Evolutionary conservation across 2,888 invertebrate species (phyloP), one percentile per base, ranked within the genome.

Genomic region (Resseliella maxima): DNA sequence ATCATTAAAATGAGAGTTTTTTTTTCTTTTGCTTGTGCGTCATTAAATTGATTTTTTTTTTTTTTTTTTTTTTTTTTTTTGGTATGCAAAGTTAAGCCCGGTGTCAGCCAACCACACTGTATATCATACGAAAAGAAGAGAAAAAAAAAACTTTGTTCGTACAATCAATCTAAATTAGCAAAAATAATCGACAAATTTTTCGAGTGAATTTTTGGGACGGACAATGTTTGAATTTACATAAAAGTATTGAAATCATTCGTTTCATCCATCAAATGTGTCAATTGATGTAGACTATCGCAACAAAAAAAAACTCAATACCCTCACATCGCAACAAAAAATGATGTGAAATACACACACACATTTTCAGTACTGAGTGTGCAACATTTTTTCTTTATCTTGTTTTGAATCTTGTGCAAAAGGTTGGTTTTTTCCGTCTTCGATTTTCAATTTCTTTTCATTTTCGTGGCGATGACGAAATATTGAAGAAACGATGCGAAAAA

Each of bases 131-230:
- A 59, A 5, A 59, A 59, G 5, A 59, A 59, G 5, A 24, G 31
- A 10, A 31, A 15, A 8, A 72, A 31, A 8, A 15, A 8, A 31
- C 15, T 12, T 31, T 35, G 15, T 31, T 31, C 72, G 31, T 8
- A 35, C 72, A 72, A 72, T 72, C 72, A 31, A 72, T 72, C 72
- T 72, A 72, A 72, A 31, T 72, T 72, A 72, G 72, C 31, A 72
- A 72, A 72, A 59, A 72, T 72, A 72, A 72, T 72, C 15, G 72
- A 72, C 59, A 24, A 59, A 59, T 59, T 59, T 24, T n/a, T 41
- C 10, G 50, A 1, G 59, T 8, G 24, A 31, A 72, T 3, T 31
- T 31, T 31, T 2, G 1, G 31, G 35, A 18, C 72, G 35, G 72
- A 21, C 31, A 72, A 15, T 72, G 1, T 72, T 10, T 0, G 24